phyloP scores from a whole-genome alignment of 2,797 vertebrate genomes.

The Numenius phaeopus region DNA sequence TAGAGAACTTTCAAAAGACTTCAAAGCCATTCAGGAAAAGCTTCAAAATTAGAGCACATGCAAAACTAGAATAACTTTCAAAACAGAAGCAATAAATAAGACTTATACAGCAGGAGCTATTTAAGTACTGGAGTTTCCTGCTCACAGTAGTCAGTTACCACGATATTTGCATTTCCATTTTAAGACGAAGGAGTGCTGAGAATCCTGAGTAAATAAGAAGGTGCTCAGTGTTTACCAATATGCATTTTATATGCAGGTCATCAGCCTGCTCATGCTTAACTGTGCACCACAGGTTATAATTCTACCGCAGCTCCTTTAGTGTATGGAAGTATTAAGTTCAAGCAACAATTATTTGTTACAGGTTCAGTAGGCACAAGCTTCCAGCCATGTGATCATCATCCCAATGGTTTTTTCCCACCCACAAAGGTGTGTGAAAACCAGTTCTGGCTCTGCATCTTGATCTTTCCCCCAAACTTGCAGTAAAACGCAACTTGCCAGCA shows the following conservation, averaged over 20 bases:
- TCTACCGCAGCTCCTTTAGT: background rate
- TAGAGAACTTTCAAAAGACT: conserved; percentile 24
- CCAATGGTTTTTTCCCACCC: background rate
- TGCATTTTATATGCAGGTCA: background rate
- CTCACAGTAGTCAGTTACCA: conserved; percentile 17
- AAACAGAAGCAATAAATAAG: conserved; percentile 38
- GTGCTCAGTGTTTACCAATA: conserved; percentile 22
- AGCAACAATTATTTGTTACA: conserved; percentile 16
- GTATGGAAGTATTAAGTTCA: conserved; percentile 31
- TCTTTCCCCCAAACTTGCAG: background rate
- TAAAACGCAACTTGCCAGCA: background rate
- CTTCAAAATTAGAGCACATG: conserved; percentile 60
- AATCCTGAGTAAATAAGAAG: conserved; percentile 52
- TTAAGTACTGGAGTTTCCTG: conserved; percentile 38
- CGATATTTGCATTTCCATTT: background rate
- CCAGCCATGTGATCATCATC: background rate
- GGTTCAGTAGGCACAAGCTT: conserved; percentile 35
- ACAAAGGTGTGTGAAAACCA: background rate
- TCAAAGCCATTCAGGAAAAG: conserved; percentile 71
- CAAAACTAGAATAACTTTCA: conserved; percentile 27
- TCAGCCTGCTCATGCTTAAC: conserved; percentile 35
- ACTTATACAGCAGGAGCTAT: conserved; percentile 5
- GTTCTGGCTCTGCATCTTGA: background rate
- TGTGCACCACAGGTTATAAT: background rate
- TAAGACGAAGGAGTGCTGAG: conserved; percentile 33